Conservation (phyloP, 1,140 invertebrate genomes). For the Ips typographus region DNA sequence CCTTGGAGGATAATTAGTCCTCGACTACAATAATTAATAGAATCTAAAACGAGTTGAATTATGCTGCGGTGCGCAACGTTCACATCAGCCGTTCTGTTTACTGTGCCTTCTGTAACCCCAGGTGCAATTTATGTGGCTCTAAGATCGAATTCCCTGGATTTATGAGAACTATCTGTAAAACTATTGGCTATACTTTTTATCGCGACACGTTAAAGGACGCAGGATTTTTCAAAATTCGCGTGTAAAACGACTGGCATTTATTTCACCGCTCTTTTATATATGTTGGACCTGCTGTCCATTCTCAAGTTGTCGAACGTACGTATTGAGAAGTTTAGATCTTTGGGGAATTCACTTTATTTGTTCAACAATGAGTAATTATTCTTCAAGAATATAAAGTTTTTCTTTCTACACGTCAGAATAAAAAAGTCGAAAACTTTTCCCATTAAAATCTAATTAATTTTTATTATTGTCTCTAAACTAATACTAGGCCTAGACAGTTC, state of each 20-base stretch:
- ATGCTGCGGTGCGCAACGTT: conserved; percentile 10
- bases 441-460: too few relatives aligned
- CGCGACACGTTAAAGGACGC: neutral
- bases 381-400: too few relatives aligned
- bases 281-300: conserved; percentile 13
- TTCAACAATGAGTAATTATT: too few relatives aligned
- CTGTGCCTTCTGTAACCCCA: conserved; percentile 33
- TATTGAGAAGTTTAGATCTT: neutral
- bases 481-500: too few relatives aligned
- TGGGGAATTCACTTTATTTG: neutral
- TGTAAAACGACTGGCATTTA: conserved; percentile 25
- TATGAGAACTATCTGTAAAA: conserved; percentile 32
- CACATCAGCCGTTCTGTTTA: conserved; percentile 22
- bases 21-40: conserved; percentile 8
- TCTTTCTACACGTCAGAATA: too few relatives aligned
- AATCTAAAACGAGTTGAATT: conserved; percentile 13
- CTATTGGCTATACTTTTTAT: conserved; percentile 37
- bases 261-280: conserved; percentile 17
- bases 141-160: conserved; percentile 46
- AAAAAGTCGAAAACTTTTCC: too few relatives aligned
- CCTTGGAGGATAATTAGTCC: too few relatives aligned
- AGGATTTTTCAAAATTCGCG: conserved; percentile 31
- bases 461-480: too few relatives aligned
- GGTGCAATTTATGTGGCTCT: conserved; percentile 51
- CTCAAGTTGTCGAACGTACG: conserved; percentile 11